phyloP scores from a whole-genome alignment of 2,888 invertebrate species.

The Sesamia inferens region DNA sequence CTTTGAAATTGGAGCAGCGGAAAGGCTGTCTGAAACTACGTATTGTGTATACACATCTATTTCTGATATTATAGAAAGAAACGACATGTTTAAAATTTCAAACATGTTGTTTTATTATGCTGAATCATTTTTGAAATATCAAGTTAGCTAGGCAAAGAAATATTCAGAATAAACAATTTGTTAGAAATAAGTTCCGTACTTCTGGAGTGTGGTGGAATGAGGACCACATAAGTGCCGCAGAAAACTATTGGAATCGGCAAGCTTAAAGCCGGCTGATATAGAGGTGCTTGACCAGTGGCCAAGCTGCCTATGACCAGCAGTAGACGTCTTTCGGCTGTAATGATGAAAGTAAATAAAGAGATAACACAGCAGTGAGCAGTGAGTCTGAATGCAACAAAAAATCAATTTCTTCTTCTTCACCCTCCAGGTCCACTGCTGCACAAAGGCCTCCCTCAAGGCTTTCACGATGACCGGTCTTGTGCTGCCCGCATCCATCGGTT shows the following conservation, averaged over 20 bases:
- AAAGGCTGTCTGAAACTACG: slow-evolving; percentile 48
- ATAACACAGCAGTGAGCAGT: background rate
- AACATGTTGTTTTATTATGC: background rate
- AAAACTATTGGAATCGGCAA: too few relatives aligned
- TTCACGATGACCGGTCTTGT: too few relatives aligned
- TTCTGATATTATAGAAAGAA: slow-evolving; percentile 21
- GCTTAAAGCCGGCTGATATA: too few relatives aligned
- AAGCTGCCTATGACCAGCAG: too few relatives aligned
- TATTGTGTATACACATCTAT: slow-evolving; percentile 54
- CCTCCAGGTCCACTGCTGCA: too few relatives aligned
- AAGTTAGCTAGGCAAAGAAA: background rate
- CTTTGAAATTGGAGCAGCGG: slow-evolving; percentile 64
- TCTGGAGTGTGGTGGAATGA: too few relatives aligned
- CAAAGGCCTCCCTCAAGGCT: too few relatives aligned
- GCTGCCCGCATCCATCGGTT: too few relatives aligned
- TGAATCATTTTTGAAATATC: background rate
- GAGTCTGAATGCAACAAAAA: background rate
- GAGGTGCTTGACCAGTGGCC: too few relatives aligned
- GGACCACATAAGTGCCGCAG: too few relatives aligned
- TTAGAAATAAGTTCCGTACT: background rate
- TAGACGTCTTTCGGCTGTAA: too few relatives aligned
- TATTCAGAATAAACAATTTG: background rate
- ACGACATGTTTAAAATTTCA: slow-evolving; percentile 13
- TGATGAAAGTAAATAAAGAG: too few relatives aligned
- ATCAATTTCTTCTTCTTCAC: background rate